Conservation (phyloP, 92 coral and sea anemone genomes). For the Epizoanthus ramosus region DNA sequence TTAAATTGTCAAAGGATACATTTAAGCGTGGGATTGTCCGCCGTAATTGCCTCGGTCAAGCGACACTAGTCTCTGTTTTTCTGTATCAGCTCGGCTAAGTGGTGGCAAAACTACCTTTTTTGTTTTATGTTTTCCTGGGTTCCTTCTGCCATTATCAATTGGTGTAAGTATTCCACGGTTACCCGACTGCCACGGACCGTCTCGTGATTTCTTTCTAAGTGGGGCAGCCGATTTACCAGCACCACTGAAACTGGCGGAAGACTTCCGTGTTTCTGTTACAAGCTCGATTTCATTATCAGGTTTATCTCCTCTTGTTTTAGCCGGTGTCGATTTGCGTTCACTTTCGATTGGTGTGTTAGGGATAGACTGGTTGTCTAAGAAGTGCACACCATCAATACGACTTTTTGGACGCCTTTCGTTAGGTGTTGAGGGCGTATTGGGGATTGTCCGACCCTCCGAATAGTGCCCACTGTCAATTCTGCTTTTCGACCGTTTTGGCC, state of each 20-base stretch:
- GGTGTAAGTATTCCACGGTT: constrained; percentile 15
- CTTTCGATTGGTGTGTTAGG: not conserved
- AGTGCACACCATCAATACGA: constrained; percentile 24
- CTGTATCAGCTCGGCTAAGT: not conserved
- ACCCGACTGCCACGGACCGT: not conserved
- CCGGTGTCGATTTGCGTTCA: not conserved
- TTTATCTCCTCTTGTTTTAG: not conserved
- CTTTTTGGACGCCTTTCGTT: constrained; percentile 15
- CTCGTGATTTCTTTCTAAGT: not conserved
- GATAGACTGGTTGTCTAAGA: not conserved
- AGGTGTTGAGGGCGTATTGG: constrained; percentile 14
- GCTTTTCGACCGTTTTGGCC: constrained; percentile 12
- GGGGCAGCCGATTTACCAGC: not conserved
- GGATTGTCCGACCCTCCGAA: constrained; percentile 23
- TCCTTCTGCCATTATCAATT: not conserved
- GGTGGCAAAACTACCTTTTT: not conserved
- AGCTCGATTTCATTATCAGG: too few relatives aligned
- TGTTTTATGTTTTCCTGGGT: not conserved
- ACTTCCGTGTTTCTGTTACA: not conserved
- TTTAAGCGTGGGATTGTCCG: not conserved
- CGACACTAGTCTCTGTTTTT: not conserved
- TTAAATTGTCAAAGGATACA: too few relatives aligned
- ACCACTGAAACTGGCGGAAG: not conserved
- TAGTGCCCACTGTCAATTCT: constrained; percentile 36
- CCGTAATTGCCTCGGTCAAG: not conserved